A percentile compares a stretch with the other conserved stretches of the same genome.
These are phyloP conservation scores for Pseudococcus viburni DNA, from an alignment of 2,888 invertebrate genomes.

Conservation along the genomic window DNA sequence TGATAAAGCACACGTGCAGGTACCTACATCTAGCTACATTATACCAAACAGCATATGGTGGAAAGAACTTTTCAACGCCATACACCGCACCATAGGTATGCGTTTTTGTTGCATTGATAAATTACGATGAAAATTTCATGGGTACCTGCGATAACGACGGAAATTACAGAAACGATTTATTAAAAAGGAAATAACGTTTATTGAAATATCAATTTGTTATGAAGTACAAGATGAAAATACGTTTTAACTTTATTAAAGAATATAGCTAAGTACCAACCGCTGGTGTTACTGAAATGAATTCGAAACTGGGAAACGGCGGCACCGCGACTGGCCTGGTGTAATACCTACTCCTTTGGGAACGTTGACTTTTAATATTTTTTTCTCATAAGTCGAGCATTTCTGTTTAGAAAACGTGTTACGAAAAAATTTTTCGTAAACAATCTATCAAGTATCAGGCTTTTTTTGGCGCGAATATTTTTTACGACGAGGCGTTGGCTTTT, in stretches of 20 bases:
- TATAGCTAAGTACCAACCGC: background rate
- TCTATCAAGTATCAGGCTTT: background rate
- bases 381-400: background rate
- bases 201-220: constrained; percentile 38
- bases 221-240: background rate
- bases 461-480: background rate
- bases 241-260: constrained; percentile 20
- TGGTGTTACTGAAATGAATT: constrained; percentile 15
- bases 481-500: background rate
- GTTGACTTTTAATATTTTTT: background rate
- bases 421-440: constrained; percentile 5
- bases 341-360: constrained; percentile 19
- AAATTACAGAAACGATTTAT: background rate
- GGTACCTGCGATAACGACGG: background rate
- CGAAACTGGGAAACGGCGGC: background rate
- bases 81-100: background rate
- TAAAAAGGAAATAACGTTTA: constrained; percentile 1
- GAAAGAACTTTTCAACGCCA: background rate
- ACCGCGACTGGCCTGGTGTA: background rate
- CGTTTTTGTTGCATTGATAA: background rate
- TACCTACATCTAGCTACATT: no score
- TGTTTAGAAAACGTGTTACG: background rate
- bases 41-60: background rate
- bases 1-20: no score
- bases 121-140: background rate